phyloP scores from a whole-genome alignment of 2,888 invertebrate genomes.

The Tenthredo notha region DNA sequence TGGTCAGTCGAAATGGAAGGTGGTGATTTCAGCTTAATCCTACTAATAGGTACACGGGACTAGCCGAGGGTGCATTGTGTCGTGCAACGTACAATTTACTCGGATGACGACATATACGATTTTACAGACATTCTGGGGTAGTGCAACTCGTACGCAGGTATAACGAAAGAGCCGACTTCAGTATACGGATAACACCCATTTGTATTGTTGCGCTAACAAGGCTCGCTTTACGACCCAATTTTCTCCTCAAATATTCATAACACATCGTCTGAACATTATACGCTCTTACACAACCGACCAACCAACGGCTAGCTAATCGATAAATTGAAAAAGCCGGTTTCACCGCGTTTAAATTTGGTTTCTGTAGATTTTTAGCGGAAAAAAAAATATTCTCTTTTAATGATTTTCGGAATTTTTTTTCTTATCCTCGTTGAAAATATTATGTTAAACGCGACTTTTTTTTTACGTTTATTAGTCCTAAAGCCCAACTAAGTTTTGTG shows the following conservation, averaged over 20 bases:
- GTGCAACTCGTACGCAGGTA: not conserved
- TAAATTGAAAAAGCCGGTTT: not conserved
- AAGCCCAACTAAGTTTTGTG: no score
- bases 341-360: not conserved
- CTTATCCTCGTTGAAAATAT: no score
- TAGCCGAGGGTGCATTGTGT: constrained; percentile 57
- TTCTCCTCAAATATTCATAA: constrained; percentile 67
- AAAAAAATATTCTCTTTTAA: not conserved
- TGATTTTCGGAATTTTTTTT: not conserved
- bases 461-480: no score
- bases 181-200: constrained; percentile 30
- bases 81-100: constrained; percentile 68
- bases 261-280: constrained; percentile 34
- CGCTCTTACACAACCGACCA: not conserved
- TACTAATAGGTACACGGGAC: constrained; percentile 42
- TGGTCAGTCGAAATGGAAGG: constrained; percentile 41
- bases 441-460: no score
- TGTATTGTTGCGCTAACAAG: constrained; percentile 65
- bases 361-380: not conserved
- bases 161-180: not conserved
- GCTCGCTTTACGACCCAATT: constrained; percentile 69
- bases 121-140: not conserved
- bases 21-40: constrained; percentile 51
- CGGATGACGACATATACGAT: constrained; percentile 58
- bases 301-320: not conserved